These are phyloP conservation scores for Vanessa atalanta DNA, from an alignment of 1,140 invertebrate genomes.

Conservation along the genomic window DNA sequence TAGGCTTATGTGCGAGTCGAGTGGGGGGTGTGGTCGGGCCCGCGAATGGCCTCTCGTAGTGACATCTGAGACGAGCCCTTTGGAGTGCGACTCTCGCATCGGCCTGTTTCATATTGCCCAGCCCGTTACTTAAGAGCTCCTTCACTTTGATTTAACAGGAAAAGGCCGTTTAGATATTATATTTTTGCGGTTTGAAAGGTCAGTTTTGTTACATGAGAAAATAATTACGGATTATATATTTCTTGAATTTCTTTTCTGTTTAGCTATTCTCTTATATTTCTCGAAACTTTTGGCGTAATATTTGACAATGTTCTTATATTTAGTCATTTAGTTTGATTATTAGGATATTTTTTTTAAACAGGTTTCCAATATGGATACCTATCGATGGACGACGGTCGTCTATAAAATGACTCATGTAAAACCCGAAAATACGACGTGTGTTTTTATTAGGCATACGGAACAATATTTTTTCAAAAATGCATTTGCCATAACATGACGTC, in stretches of 20 bases:
- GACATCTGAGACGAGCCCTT: slow-evolving; percentile 78
- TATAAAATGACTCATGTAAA: no score
- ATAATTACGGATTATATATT: slow-evolving; percentile 5
- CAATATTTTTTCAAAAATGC: no score
- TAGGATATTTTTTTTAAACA: no score
- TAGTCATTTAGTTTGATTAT: no score
- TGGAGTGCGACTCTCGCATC: slow-evolving; percentile 66
- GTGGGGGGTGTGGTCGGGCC: slow-evolving; percentile 75
- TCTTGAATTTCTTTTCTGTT: background rate
- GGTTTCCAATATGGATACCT: no score
- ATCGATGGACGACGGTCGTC: no score
- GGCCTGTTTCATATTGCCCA: slow-evolving; percentile 78
- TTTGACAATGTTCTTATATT: no score
- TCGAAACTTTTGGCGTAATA: background rate
- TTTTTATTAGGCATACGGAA: no score
- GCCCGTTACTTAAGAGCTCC: slow-evolving; percentile 67
- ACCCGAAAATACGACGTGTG: no score
- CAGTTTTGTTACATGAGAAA: slow-evolving; percentile 25
- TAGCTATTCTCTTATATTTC: background rate
- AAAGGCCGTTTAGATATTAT: slow-evolving; percentile 68
- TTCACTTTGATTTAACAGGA: slow-evolving; percentile 77
- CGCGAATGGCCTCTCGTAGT: slow-evolving; percentile 74
- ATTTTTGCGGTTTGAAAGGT: slow-evolving; percentile 45
- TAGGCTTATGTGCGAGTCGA: slow-evolving; percentile 76
- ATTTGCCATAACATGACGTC: no score